Base-by-base conservation (phyloP, 53 echinoderm and acorn worm species). In the Henricia sp. region DNA sequence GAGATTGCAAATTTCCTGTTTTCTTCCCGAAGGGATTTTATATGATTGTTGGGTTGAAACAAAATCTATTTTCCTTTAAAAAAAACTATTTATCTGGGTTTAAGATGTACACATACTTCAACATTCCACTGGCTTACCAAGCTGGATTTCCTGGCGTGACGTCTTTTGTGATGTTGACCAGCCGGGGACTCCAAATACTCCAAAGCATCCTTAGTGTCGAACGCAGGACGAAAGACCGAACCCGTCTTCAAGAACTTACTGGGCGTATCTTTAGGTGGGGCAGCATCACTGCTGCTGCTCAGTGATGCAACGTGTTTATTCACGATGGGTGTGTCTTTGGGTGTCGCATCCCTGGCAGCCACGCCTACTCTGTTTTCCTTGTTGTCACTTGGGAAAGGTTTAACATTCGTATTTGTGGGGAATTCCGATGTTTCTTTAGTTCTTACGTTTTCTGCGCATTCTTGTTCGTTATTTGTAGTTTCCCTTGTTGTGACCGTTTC, bases 131-230 rank as follows among this genome's bases (percentile, higher is more conserved):
- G 37, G 36, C 83, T 69, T 83, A 95, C 94, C 88, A 97, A 55
- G 72, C 99, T 97, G 6, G 92, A 92, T 42, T 95, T 97, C 71
- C 92, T 88, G 30, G 77, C 68, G 30, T 85, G 91, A 20, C 86
- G 82, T 72, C 84, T 95, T 76, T 58, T 65, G 10, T 44, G 82
- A 19, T 67, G 48, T 3, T 70, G 44, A 37, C 87, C 76, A 0
- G 90, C 86, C 23, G 94, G 91, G 9, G 91, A 91, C 67, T 91
- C 94, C 66, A 94, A 67, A 28, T 56, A 89, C n/a, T 80, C 91
- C 32, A 91, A 52, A 0, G 86, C 94, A 59, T 91, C 94, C 50
- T 89, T 83, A 35, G 91, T 33, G 65, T 91, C 94, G 63, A 99
- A 99, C 38, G 89, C 64, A 9, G 99, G 99, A 20, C 83, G 68